These are phyloP conservation scores for Sebastes diaconus DNA, from an alignment of 2,797 vertebrate genomes.

Conservation along the genomic window DNA sequence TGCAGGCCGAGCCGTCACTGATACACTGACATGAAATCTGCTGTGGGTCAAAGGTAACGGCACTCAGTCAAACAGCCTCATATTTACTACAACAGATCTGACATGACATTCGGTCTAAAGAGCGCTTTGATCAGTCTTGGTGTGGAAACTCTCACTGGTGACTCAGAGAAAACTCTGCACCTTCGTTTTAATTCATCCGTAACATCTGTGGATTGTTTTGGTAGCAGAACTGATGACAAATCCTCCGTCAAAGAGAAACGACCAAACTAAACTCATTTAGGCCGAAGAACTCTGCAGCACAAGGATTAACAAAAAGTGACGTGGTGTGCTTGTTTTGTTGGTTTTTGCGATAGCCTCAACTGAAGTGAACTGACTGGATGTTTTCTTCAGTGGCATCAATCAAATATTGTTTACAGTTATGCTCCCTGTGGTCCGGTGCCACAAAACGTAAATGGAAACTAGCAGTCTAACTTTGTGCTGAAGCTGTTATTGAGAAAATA, in stretches of 20 bases:
- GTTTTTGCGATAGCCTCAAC: slow-evolving; percentile 34
- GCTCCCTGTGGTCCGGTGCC: slow-evolving; percentile 32
- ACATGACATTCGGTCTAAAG: slow-evolving; percentile 18
- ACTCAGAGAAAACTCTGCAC: slow-evolving; percentile 13
- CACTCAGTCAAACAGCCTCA: slow-evolving; percentile 43
- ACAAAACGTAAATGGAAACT: slow-evolving; percentile 52
- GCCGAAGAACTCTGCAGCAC: slow-evolving; percentile 1
- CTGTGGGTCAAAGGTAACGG: slow-evolving; percentile 70
- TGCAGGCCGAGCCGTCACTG: slow-evolving; percentile 62
- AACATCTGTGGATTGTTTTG: slow-evolving; percentile 41
- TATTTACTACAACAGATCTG: slow-evolving; percentile 41
- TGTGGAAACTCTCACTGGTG: neutral
- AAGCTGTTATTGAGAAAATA: slow-evolving; percentile 52
- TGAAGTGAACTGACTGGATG: slow-evolving; percentile 5
- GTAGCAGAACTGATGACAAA: slow-evolving; percentile 7
- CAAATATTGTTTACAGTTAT: slow-evolving; percentile 39
- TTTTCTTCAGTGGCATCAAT: slow-evolving; percentile 34
- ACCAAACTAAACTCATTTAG: slow-evolving; percentile 7
- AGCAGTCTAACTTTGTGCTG: slow-evolving; percentile 20
- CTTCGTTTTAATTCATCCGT: slow-evolving; percentile 22
- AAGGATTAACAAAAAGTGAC: slow-evolving; percentile 15
- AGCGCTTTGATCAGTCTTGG: slow-evolving; percentile 16
- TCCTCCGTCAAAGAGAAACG: slow-evolving; percentile 15
- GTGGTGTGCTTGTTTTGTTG: slow-evolving; percentile 30
- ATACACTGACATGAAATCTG: slow-evolving; percentile 69